Conservation (phyloP, 2,797 vertebrate genomes). For the Sebastolobus alascanus region DNA sequence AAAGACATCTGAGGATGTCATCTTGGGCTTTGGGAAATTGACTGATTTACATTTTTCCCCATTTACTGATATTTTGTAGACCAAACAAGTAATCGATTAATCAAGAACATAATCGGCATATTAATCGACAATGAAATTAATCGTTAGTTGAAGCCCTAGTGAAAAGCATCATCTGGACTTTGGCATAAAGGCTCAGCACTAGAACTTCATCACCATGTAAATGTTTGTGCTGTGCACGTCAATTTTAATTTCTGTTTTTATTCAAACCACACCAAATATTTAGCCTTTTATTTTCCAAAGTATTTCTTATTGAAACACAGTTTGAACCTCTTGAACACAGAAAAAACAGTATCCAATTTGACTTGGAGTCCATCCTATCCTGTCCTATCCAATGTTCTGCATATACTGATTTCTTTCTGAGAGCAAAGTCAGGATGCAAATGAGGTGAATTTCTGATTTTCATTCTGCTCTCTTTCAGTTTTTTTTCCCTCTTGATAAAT, state of each 20-base stretch:
- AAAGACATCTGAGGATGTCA: too few species aligned
- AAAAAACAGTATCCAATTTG: neutral
- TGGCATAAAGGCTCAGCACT: neutral
- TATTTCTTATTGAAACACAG: neutral
- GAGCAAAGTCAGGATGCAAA: conserved; percentile 5
- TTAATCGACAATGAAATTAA: too few species aligned
- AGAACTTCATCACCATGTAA: neutral
- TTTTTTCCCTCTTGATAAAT: neutral
- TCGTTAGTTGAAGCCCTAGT: too few species aligned
- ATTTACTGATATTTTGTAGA: too few species aligned
- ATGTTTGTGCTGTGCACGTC: neutral
- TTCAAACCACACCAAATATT: neutral
- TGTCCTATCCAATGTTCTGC: neutral
- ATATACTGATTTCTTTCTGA: conserved; percentile 1
- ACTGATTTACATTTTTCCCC: too few species aligned
- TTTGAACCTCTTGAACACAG: neutral
- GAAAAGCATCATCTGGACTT: neutral
- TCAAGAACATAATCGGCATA: too few species aligned
- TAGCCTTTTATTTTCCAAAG: neutral
- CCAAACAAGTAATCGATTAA: too few species aligned
- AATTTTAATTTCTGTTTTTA: neutral
- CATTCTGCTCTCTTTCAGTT: neutral
- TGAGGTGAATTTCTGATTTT: conserved; percentile 11
- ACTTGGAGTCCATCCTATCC: neutral
- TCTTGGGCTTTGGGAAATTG: too few species aligned